Evolutionary conservation across 2,797 vertebrate genomes (phyloP).

Genomic region (Telmatherina bonti): DNA sequence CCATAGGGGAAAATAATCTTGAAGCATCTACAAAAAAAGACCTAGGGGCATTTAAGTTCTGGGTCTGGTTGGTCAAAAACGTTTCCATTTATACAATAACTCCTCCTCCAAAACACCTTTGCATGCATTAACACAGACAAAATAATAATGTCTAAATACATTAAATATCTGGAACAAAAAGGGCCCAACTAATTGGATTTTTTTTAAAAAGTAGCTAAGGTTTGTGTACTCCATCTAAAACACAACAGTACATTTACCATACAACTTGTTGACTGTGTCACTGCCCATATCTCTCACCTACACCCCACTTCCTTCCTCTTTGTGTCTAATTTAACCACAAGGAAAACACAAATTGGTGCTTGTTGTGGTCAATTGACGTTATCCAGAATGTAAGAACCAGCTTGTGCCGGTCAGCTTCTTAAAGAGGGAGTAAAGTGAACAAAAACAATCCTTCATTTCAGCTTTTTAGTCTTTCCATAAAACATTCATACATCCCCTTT

Average conservation of each 20-base stretch:
- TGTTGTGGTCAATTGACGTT: constrained; percentile 19
- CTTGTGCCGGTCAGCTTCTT: constrained; percentile 19
- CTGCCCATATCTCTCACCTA: constrained; percentile 3
- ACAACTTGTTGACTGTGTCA: background rate
- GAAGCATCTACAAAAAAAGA: background rate
- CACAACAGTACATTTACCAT: background rate
- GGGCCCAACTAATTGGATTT: background rate
- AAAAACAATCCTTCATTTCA: constrained; percentile 1
- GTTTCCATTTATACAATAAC: background rate
- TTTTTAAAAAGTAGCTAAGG: background rate
- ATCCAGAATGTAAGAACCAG: constrained; percentile 19
- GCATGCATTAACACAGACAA: background rate
- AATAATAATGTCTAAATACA: background rate
- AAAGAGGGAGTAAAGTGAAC: background rate
- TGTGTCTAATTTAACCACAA: constrained; percentile 26
- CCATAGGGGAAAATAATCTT: background rate
- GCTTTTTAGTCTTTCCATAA: constrained; percentile 4
- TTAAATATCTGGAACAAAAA: background rate
- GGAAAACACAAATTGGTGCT: background rate
- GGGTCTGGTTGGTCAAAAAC: background rate
- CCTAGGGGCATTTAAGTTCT: background rate
- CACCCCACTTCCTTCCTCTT: constrained; percentile 5
- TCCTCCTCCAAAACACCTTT: background rate
- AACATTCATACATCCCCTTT: constrained; percentile 6
- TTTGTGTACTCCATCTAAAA: background rate